Conservation (phyloP, 2,888 invertebrate species). For the Malthinus flaveolus region DNA sequence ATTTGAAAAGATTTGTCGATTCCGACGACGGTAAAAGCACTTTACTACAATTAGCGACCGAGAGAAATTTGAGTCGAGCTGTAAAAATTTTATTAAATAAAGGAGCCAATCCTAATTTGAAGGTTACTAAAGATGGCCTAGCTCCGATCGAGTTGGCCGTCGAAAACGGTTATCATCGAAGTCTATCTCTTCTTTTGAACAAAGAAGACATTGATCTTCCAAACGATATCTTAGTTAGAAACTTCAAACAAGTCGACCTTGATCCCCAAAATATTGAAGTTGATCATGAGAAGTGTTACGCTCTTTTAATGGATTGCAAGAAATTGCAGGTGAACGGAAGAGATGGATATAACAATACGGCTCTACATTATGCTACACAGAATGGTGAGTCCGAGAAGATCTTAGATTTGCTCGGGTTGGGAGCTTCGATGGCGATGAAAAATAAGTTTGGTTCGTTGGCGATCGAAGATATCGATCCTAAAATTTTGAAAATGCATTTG, state of each 20-base stretch:
- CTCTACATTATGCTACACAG: constrained; percentile 46
- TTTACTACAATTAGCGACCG: constrained; percentile 52
- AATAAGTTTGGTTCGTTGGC: constrained; percentile 70
- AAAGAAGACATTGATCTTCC: constrained; percentile 50
- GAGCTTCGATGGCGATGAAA: constrained; percentile 73
- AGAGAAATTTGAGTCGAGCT: constrained; percentile 58
- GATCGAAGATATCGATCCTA: constrained; percentile 71
- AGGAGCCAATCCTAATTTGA: constrained; percentile 59
- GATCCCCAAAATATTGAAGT: constrained; percentile 55
- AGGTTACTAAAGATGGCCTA: constrained; percentile 56
- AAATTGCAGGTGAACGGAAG: constrained; percentile 21
- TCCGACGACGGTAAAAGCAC: constrained; percentile 48
- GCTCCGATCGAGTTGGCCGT: constrained; percentile 67
- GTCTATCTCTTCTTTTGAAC: constrained; percentile 56
- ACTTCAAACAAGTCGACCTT: constrained; percentile 52
- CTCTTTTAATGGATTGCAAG: constrained; percentile 61
- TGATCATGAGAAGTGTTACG: constrained; percentile 64
- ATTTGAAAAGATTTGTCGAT: constrained; percentile 41
- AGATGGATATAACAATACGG: constrained; percentile 18
- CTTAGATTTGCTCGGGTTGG: constrained; percentile 65
- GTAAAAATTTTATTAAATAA: constrained; percentile 58
- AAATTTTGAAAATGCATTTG: constrained; percentile 71
- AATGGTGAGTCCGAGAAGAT: constrained; percentile 56
- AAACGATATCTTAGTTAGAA: constrained; percentile 33
- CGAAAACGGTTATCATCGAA: constrained; percentile 60